Percentiles rank a stretch among this genome's conserved stretches.
phyloP scores from a whole-genome alignment of 1,140 invertebrate genomes.

The Teleogryllus occipitalis region DNA sequence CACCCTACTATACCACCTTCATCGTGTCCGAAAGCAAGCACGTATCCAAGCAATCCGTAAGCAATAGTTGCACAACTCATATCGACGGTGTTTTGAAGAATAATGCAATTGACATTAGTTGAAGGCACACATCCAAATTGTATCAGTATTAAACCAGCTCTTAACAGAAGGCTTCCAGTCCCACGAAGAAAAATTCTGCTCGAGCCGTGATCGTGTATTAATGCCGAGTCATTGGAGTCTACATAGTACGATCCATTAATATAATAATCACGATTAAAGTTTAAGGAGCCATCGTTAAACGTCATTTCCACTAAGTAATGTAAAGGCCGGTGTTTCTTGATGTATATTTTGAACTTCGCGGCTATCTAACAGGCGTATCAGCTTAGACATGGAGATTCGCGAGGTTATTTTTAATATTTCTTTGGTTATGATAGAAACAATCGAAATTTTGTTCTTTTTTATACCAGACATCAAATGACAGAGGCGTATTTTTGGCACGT shows the following conservation, averaged over 20 bases:
- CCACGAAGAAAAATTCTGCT: neutral
- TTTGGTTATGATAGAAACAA: too few relatives aligned
- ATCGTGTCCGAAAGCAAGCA: slow-evolving; percentile 8
- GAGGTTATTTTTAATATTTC: too few relatives aligned
- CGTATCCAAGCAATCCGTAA: neutral
- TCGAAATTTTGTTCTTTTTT: too few relatives aligned
- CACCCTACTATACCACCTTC: neutral
- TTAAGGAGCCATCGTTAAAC: neutral
- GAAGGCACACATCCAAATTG: slow-evolving; percentile 8
- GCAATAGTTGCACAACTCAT: neutral
- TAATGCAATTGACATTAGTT: neutral
- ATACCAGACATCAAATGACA: too few relatives aligned
- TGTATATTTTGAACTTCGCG: too few relatives aligned
- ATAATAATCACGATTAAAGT: neutral
- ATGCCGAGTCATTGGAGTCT: neutral
- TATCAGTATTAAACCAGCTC: slow-evolving; percentile 14
- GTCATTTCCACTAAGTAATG: too few relatives aligned
- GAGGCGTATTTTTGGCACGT: too few relatives aligned
- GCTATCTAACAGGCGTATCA: too few relatives aligned
- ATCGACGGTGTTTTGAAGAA: slow-evolving; percentile 9
- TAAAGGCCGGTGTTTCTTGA: too few relatives aligned
- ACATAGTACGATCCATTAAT: neutral
- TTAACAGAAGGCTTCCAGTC: neutral
- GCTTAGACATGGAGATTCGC: too few relatives aligned
- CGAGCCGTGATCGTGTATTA: neutral